Evolutionary conservation across 2,888 invertebrate genomes (phyloP), one percentile per base, ranked within the genome.

Genomic region (Patella caerulea): DNA sequence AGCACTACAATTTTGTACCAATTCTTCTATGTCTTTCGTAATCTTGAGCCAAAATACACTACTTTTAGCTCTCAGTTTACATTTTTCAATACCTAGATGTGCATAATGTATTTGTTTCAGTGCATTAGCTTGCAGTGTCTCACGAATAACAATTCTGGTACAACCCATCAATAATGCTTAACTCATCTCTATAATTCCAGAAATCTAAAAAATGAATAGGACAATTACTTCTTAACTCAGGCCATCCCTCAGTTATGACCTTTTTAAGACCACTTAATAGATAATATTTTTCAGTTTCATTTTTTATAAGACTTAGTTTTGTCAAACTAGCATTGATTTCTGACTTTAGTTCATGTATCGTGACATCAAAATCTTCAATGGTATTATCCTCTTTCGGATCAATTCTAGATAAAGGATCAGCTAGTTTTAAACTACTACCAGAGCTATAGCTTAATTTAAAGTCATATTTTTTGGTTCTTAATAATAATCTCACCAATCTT

Each of bases 51-150:
- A 65, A 65, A 19, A 65, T 65, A 65, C 65, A 65, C 65, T 19
- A 17, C 12, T 17, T n/a, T 65, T 65, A 65, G 65, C 65, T 24
- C 65, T 65, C 24, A 65, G 19, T 65, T 65, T 65, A 65, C 65
- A 65, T 24, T 65, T 65, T 24, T 65, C 65, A n/a, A 65, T 65
- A 65, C 65, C 14, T 65, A 65, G 15, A 65, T 65, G 65, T 65
- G 65, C 65, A 65, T 65, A 65, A 65, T 65, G 65, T 9, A 65
- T 65, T 65, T 65, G 65, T 24, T 65, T 65, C 7, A 65, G 65
- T 19, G 24, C 65, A 7, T 65, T 24, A 65, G n/a, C 65, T 15
- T 19, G 17, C 15, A 65, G 15, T 65, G 65, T 11, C n/a, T 65
- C 24, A 15, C 19, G 65, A 65, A 65, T 65, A 11, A 65, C 65